Conservation (phyloP, 2,888 invertebrate species). For the Tiliacea citrago region DNA sequence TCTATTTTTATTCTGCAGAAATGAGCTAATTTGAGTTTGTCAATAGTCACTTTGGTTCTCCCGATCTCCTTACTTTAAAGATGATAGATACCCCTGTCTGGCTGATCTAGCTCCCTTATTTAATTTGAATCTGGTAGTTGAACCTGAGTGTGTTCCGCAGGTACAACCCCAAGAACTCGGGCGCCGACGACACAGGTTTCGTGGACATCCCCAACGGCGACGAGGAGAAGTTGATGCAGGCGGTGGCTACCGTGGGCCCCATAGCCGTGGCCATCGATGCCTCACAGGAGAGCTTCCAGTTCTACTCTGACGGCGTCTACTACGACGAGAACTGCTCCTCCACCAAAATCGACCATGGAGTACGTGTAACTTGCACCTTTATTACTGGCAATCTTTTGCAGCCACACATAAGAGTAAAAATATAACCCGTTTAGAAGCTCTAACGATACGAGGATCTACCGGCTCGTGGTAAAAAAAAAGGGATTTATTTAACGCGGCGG, state of each 20-base stretch:
- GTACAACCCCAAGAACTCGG: conserved; percentile 92
- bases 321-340: conserved; percentile 94
- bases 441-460: neutral
- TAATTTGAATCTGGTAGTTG: neutral
- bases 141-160: conserved; percentile 71
- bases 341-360: conserved; percentile 95
- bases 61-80: neutral
- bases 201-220: conserved; percentile 93
- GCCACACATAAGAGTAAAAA: neutral
- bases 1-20: too few relatives aligned
- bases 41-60: neutral
- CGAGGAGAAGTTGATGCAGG: conserved; percentile 93
- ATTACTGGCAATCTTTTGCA: neutral
- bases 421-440: neutral
- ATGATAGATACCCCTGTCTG: neutral
- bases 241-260: conserved; percentile 96
- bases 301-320: conserved; percentile 95
- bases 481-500: too few relatives aligned
- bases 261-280: conserved; percentile 97
- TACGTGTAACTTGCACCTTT: conserved; percentile 65
- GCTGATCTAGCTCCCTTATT: neutral
- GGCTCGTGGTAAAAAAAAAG: neutral
- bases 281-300: conserved; percentile 95
- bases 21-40: too few relatives aligned
- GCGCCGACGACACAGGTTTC: conserved; percentile 96